Conservation (phyloP, 2,888 invertebrate genomes). For the Polymixis lichenea region DNA sequence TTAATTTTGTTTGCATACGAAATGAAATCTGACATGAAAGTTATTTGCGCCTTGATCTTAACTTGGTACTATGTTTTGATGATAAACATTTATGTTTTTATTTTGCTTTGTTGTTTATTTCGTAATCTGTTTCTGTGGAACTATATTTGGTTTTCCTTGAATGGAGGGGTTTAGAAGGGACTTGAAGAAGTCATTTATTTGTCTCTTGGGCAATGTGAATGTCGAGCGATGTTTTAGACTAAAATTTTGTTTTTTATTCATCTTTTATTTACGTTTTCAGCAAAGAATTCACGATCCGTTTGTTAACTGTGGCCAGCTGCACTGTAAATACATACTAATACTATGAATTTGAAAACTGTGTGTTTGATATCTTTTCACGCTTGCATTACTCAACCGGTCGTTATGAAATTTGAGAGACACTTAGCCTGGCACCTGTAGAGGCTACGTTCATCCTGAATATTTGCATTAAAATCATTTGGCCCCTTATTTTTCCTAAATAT, state of each 20-base stretch:
- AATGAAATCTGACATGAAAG: slow-evolving; percentile 87
- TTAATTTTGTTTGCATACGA: slow-evolving; percentile 89
- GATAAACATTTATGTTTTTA: slow-evolving; percentile 64
- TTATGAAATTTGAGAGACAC: no score
- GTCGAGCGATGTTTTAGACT: background rate
- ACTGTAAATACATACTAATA: no score
- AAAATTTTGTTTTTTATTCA: background rate
- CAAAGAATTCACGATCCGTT: background rate
- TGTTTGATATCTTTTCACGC: no score
- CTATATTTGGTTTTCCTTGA: slow-evolving; percentile 36
- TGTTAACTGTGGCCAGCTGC: background rate
- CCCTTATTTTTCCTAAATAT: no score
- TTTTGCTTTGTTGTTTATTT: slow-evolving; percentile 57
- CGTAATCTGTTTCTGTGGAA: slow-evolving; percentile 44
- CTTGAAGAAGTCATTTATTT: slow-evolving; percentile 7
- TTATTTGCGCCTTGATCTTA: slow-evolving; percentile 83
- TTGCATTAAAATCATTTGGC: no score
- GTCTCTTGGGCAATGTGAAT: slow-evolving; percentile 1
- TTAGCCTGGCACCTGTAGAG: no score
- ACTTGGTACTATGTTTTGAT: slow-evolving; percentile 70
- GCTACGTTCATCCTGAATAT: no score
- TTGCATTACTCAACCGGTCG: no score
- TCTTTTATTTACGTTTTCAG: background rate
- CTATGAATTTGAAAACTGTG: no score
- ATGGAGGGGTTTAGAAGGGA: slow-evolving; percentile 1